phyloP scores from a whole-genome alignment of 2,113 vertebrate genomes.

The Malurus elegans region DNA sequence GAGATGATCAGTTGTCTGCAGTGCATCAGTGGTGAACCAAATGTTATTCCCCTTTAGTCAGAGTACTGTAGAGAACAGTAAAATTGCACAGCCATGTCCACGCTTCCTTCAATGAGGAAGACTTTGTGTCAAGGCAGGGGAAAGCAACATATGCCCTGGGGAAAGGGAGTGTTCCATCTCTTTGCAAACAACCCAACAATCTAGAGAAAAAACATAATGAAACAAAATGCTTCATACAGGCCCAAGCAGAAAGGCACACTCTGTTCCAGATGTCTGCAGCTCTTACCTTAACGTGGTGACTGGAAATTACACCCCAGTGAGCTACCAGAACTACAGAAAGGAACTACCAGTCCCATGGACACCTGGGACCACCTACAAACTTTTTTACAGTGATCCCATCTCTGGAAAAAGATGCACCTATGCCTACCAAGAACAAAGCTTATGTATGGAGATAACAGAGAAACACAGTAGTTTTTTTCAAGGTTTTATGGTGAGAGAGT shows the following conservation, averaged over 20 bases:
- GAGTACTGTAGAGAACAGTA: background rate
- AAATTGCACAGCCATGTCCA: background rate
- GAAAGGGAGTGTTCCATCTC: background rate
- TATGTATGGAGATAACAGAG: background rate
- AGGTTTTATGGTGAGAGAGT: background rate
- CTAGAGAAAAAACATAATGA: background rate
- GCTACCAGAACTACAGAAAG: background rate
- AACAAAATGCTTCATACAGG: background rate
- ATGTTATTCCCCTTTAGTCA: background rate
- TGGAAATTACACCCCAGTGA: background rate
- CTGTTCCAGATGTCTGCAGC: background rate
- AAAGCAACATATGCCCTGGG: background rate
- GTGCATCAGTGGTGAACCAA: background rate
- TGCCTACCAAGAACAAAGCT: background rate
- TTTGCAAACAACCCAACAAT: background rate
- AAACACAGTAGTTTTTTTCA: background rate
- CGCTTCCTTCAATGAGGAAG: background rate
- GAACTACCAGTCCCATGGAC: background rate
- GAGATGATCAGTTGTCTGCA: background rate
- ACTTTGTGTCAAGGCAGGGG: background rate
- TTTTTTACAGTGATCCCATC: background rate
- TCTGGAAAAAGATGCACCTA: background rate
- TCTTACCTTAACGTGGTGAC: background rate
- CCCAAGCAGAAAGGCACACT: background rate
- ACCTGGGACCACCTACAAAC: background rate